These are phyloP conservation scores for Pterophyllum scalare DNA, from an alignment of 2,113 vertebrate genomes.

Conservation along the genomic window DNA sequence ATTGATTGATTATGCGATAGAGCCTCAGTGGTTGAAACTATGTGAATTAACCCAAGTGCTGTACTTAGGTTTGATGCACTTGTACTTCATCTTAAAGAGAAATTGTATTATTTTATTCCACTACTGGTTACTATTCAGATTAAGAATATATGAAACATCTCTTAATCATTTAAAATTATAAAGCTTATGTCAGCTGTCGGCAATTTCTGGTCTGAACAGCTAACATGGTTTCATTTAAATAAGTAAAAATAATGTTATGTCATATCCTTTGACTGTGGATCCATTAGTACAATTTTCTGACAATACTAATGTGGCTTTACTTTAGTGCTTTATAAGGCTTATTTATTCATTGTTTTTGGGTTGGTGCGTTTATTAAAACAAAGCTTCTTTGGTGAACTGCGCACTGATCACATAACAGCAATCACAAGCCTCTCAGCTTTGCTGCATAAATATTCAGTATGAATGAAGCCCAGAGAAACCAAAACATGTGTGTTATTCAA, in stretches of 20 bases:
- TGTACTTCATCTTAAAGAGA: too few relatives aligned
- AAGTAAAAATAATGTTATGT: not conserved
- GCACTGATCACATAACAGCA: not conserved
- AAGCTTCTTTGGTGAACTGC: not conserved
- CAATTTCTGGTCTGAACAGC: not conserved
- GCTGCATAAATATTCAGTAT: not conserved
- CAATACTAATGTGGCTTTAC: too few relatives aligned
- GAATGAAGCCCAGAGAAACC: not conserved
- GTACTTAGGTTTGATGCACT: not conserved
- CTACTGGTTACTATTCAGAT: too few relatives aligned
- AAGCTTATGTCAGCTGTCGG: too few relatives aligned
- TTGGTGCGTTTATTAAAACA: not conserved
- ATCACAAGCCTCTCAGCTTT: not conserved
- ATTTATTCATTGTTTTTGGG: not conserved
- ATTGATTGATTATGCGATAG: not conserved
- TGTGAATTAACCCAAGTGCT: rapidly evolving
- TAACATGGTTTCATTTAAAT: not conserved
- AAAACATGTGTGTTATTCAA: not conserved
- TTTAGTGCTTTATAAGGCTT: not conserved
- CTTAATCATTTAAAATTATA: too few relatives aligned
- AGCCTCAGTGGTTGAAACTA: not conserved
- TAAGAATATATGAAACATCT: too few relatives aligned
- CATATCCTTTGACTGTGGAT: not conserved
- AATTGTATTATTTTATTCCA: too few relatives aligned
- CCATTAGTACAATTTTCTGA: not conserved